Percentiles rank a stretch among this genome's conserved stretches.
Conservation (phyloP, 2,888 invertebrate species). For the Morinoia aosen region DNA sequence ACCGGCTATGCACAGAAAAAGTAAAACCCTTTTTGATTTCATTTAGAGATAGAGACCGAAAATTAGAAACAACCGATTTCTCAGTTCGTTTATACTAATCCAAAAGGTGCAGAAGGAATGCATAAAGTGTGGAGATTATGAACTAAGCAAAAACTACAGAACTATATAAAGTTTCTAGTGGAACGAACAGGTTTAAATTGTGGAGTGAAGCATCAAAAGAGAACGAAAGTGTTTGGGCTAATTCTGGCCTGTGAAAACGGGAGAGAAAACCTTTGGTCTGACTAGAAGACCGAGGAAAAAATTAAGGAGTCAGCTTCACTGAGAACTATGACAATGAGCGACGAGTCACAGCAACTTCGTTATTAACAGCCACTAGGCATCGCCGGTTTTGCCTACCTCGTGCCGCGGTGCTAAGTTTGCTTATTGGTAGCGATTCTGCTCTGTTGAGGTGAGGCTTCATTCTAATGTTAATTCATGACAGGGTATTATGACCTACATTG, state of each 20-base stretch:
- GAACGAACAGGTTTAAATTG: too few species aligned
- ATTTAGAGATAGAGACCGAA: too few species aligned
- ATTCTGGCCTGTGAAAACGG: background rate
- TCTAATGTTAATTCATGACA: background rate
- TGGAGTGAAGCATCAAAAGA: too few species aligned
- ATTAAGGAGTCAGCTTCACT: background rate
- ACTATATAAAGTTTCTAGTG: too few species aligned
- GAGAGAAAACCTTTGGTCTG: background rate
- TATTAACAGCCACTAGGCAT: background rate
- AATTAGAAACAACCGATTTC: too few species aligned
- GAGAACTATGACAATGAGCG: background rate
- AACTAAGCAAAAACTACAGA: too few species aligned
- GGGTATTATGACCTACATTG: background rate
- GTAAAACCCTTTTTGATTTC: background rate
- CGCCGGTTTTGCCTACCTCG: background rate
- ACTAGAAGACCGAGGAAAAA: background rate
- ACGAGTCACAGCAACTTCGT: background rate
- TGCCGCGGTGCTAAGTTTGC: background rate
- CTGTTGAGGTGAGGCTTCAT: background rate
- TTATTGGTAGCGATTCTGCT: background rate
- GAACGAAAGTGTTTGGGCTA: background rate
- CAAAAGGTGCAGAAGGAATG: too few species aligned
- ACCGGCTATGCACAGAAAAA: background rate
- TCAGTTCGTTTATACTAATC: too few species aligned
- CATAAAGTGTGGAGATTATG: too few species aligned